Base-by-base conservation (phyloP, 1,140 invertebrate species). In the Drosophila pseudoananassae region DNA sequence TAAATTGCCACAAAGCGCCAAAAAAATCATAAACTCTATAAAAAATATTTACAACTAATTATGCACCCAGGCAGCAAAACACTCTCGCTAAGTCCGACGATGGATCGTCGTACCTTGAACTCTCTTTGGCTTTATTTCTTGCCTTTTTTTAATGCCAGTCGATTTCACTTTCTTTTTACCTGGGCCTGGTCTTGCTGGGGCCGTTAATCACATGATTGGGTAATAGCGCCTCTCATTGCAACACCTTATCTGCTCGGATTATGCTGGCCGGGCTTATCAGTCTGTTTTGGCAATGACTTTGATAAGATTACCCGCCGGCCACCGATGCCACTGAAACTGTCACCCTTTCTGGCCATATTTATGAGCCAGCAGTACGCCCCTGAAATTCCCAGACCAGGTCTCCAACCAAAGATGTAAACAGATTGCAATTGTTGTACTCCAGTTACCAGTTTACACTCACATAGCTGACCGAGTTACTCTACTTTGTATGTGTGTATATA, bases 201-300 rank as follows among this genome's bases (percentile, higher is more conserved):
- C 54, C 52, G 64, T 76, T 83, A 82, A 84, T 79, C 75, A 88
- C 81, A 51, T 77, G 71, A 72, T 77, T 76, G 52, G 78, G 79
- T 88, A 88, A 87, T 81, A 88, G 33, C 50, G 2, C 40, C 14
- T 49, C 38, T 59, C 50, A 36, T 40, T 47, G 40, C 59, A 57
- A 7, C 40, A 49, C 49, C 71, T 83, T 77, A 82, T 73, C 69
- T 36, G 25, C 7, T 3, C 10, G 69, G 69, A 70, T 73, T 74
- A 73, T 71, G 65, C 64, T 69, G 63, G 40, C 40, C 31, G 20
- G 38, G 31, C 50, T 68, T 70, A 70, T 69, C 66, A 69, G 66
- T 10, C 20, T 52, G 43, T 69, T 70, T 70, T 70, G 66, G 66
- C 66, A 56, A 49, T 27, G 43, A 2, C 66, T 33, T 38, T 29